A percentile compares a stretch with the other conserved stretches of the same genome.
Evolutionary conservation across 2,797 vertebrate species (phyloP).

Genomic region (Lutra lutra): DNA sequence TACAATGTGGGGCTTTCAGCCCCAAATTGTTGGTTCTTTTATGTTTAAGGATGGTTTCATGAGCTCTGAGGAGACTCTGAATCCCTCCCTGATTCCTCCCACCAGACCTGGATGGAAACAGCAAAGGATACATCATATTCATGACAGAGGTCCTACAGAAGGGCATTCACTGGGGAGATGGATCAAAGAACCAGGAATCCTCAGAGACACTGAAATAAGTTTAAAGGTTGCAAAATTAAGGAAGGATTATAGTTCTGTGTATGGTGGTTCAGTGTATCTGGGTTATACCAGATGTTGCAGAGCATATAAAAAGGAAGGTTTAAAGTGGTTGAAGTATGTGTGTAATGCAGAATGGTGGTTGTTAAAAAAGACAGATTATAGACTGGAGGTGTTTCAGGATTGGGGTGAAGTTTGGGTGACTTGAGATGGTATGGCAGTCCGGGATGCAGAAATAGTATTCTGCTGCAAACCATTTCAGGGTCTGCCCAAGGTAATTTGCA

Average conservation of each 20-base stretch:
- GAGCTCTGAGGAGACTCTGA: neutral
- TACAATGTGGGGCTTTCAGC: neutral
- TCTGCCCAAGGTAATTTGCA: neutral
- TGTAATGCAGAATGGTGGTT: neutral
- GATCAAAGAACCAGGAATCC: neutral
- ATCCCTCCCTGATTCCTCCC: neutral
- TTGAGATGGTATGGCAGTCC: neutral
- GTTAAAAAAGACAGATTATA: neutral
- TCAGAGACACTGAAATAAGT: neutral
- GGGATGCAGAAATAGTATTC: neutral
- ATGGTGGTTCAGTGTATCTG: neutral
- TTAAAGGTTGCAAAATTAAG: neutral
- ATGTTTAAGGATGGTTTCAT: neutral
- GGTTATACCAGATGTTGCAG: neutral
- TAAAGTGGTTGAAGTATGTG: neutral
- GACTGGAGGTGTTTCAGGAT: neutral
- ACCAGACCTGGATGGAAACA: neutral
- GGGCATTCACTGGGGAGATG: neutral
- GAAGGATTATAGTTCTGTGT: neutral
- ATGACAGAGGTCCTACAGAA: neutral
- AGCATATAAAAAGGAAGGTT: conserved; percentile 2
- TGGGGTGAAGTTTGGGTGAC: neutral
- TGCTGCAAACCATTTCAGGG: neutral
- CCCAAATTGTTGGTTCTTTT: neutral
- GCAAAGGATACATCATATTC: neutral